A percentile compares a stretch with the other conserved stretches of the same genome.
phyloP scores from a whole-genome alignment of 2,113 vertebrate genomes.

The Thamnaconus septentrionalis region DNA sequence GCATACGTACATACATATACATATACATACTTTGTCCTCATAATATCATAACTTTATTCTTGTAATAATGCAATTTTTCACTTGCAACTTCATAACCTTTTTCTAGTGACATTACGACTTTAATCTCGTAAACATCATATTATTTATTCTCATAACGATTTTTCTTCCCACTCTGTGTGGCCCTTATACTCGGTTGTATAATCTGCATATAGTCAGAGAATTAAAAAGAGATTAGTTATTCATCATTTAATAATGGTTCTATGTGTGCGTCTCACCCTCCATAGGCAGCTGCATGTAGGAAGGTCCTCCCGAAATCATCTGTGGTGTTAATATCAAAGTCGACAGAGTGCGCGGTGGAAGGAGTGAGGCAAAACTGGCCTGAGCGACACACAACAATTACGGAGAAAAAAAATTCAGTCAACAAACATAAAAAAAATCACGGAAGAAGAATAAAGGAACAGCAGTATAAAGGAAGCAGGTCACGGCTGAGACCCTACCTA shows the following conservation, averaged over 20 bases:
- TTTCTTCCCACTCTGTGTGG: too few species aligned
- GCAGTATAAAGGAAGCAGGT: neutral
- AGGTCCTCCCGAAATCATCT: conserved; percentile 90
- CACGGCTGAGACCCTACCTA: conserved; percentile 52
- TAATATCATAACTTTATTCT: too few species aligned
- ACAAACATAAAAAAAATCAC: neutral
- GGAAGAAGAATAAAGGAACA: neutral
- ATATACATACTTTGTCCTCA: too few species aligned
- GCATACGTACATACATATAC: too few species aligned
- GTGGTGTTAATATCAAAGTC: conserved; percentile 90
- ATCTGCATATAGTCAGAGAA: neutral
- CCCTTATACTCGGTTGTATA: too few species aligned
- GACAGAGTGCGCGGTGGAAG: conserved; percentile 80
- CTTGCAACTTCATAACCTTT: too few species aligned
- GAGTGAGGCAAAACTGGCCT: conserved; percentile 92
- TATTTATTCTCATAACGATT: too few species aligned
- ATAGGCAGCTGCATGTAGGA: conserved; percentile 94
- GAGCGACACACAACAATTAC: neutral
- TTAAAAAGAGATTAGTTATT: neutral
- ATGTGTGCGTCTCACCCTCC: conserved; percentile 80
- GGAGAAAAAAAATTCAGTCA: neutral
- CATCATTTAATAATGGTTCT: neutral
- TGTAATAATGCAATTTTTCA: too few species aligned
- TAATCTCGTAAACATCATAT: too few species aligned
- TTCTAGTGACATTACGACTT: too few species aligned